Base-by-base conservation (phyloP, 2,888 invertebrate species). In the Diarsia mendica region DNA sequence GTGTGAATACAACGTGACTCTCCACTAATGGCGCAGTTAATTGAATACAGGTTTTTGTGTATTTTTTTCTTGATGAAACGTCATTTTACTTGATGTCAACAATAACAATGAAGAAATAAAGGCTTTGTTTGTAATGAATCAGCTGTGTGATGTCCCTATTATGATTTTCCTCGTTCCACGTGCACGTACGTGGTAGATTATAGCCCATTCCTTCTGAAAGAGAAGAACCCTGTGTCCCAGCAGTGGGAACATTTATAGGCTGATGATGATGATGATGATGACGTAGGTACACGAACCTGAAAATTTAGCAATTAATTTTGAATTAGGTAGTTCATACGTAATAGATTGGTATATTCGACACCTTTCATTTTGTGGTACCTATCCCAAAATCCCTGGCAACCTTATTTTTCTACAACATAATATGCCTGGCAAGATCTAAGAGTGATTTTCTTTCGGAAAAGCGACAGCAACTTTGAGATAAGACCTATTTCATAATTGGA, bases 1-100 rank as follows among this genome's bases (percentile, higher is more conserved):
- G 89, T 90, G 87, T 78, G 44, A 44, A 48, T 0, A 23, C 79
- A 89, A 90, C 90, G 90, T 90, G 90, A 89, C 72, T 8, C 48
- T 8, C 23, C 33, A 49, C 39, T 15, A 53, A 69, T 84, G 72
- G 64, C 82, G 82, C 67, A 76, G 77, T 73, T 39, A 73, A 28
- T 65, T 66, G 44, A 74, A 63, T 77, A 67, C 5, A 64, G 28
- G 66, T 18, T 70, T 65, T 61, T 53, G 74, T 82, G 48, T 69
- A 20, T 53, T 33, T 72, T 55, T 64, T 82, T 72, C 49, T 13
- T 51, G 10, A n/a, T 23, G 3, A 8, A n/a, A 71, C 20, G 78
- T 33, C 20, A 46, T 10, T 49, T 39, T 48, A 48, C 10, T 65
- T 39, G 8, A 64, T 49, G 9, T 10, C 23, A 33, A 46, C 33